Conservation (phyloP, 2,888 invertebrate species). For the Andrena praecox region DNA sequence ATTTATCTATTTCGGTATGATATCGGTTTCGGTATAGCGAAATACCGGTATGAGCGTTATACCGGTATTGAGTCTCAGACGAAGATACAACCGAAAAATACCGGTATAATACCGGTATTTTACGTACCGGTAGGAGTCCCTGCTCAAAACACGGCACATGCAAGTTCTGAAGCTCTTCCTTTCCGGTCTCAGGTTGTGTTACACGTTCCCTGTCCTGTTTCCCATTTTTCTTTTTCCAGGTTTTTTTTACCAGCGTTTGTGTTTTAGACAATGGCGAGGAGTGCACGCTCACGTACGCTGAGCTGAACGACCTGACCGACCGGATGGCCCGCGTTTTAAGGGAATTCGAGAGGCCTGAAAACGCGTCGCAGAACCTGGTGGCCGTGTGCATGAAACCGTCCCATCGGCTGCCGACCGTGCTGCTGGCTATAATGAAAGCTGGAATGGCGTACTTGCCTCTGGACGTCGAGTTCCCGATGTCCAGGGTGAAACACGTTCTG, state of each 20-base stretch:
- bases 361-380: slow-evolving; percentile 90
- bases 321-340: slow-evolving; percentile 87
- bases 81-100: too few relatives aligned
- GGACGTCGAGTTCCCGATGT: slow-evolving; percentile 90
- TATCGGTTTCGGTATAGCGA: too few relatives aligned
- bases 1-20: too few relatives aligned
- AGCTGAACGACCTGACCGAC: slow-evolving; percentile 87
- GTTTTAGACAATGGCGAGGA: slow-evolving; percentile 68
- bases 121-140: too few relatives aligned
- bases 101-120: too few relatives aligned
- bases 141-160: too few relatives aligned
- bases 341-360: slow-evolving; percentile 80
- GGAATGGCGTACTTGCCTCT: slow-evolving; percentile 95
- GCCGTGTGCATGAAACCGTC: slow-evolving; percentile 93
- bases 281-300: slow-evolving; percentile 85
- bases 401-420: slow-evolving; percentile 88
- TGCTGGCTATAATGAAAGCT: slow-evolving; percentile 92
- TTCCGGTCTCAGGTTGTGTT: too few relatives aligned
- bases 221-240: neutral
- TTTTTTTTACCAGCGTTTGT: neutral
- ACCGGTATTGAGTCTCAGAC: too few relatives aligned
- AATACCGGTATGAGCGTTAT: too few relatives aligned
- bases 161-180: too few relatives aligned
- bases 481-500: slow-evolving; percentile 91
- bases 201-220: neutral